Conservation (phyloP, 2,113 vertebrate species). For the Neopipo cinnamomea region DNA sequence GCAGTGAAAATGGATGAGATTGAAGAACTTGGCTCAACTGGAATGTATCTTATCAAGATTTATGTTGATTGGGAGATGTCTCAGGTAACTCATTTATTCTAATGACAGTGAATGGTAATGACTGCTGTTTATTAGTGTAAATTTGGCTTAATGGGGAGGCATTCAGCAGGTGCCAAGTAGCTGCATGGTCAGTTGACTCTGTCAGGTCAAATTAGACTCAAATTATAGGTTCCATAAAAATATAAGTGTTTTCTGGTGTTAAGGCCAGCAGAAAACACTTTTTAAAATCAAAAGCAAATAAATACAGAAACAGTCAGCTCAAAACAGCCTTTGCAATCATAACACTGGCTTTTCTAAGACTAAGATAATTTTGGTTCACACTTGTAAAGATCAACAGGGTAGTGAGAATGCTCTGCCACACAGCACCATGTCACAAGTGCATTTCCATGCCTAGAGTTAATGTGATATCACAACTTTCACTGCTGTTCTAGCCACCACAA, state of each 20-base stretch:
- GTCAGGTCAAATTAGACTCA: slow-evolving; percentile 65
- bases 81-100: slow-evolving; percentile 33
- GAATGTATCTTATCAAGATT: neutral
- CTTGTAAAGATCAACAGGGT: neutral
- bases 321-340: neutral
- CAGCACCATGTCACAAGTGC: neutral
- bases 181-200: slow-evolving; percentile 66
- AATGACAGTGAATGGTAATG: slow-evolving; percentile 42
- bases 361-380: neutral
- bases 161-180: slow-evolving; percentile 58
- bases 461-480: neutral
- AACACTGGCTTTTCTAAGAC: neutral
- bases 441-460: neutral
- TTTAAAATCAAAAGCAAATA: neutral
- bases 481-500: neutral
- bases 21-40: neutral
- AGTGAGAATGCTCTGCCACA: neutral
- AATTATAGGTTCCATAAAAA: slow-evolving; percentile 27
- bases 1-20: neutral
- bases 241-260: neutral
- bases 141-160: slow-evolving; percentile 52
- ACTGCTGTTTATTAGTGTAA: slow-evolving; percentile 52
- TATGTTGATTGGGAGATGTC: slow-evolving; percentile 8
- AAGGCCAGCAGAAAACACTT: neutral
- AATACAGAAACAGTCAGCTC: neutral